A percentile compares a stretch with the other conserved stretches of the same genome.
Evolutionary conservation across 2,113 vertebrate genomes (phyloP).

Genomic region (Cromileptes altivelis): DNA sequence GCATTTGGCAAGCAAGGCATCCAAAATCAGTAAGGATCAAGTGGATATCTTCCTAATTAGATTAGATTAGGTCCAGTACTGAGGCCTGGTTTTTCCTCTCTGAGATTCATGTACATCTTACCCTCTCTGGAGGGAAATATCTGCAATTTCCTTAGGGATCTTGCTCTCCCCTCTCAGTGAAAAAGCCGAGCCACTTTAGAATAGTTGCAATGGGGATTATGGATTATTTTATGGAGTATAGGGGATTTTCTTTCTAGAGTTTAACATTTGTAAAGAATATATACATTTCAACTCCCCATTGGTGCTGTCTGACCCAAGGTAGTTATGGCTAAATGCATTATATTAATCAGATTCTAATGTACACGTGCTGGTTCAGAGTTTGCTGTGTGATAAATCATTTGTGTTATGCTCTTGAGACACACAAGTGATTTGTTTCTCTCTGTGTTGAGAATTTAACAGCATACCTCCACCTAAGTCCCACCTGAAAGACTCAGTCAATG

Average conservation of each 20-base stretch:
- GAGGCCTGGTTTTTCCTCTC: slow-evolving; percentile 37
- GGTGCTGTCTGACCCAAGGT: slow-evolving; percentile 4
- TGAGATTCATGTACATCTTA: slow-evolving; percentile 26
- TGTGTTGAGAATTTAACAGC: not conserved
- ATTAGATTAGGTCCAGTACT: slow-evolving; percentile 57
- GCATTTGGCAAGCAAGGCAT: slow-evolving; percentile 34
- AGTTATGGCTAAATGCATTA: not conserved
- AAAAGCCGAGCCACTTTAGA: slow-evolving; percentile 22
- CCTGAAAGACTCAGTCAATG: slow-evolving; percentile 3
- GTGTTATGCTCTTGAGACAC: not conserved
- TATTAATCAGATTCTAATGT: slow-evolving; percentile 10
- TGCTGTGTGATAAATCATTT: slow-evolving; percentile 22
- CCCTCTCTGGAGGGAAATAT: slow-evolving; percentile 26
- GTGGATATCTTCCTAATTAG: slow-evolving; percentile 55
- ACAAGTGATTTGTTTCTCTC: not conserved
- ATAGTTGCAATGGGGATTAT: not conserved
- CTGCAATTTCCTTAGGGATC: slow-evolving; percentile 45
- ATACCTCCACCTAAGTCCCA: not conserved
- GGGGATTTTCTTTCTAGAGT: slow-evolving; percentile 2
- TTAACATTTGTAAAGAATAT: slow-evolving; percentile 36
- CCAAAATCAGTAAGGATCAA: slow-evolving; percentile 50
- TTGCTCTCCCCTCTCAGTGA: slow-evolving; percentile 1
- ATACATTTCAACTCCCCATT: not conserved
- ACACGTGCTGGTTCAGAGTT: slow-evolving; percentile 5
- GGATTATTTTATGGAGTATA: slow-evolving; percentile 14